These are phyloP conservation scores for Corythaeola cristata DNA, from an alignment of 2,113 vertebrate genomes.

Conservation along the genomic window DNA sequence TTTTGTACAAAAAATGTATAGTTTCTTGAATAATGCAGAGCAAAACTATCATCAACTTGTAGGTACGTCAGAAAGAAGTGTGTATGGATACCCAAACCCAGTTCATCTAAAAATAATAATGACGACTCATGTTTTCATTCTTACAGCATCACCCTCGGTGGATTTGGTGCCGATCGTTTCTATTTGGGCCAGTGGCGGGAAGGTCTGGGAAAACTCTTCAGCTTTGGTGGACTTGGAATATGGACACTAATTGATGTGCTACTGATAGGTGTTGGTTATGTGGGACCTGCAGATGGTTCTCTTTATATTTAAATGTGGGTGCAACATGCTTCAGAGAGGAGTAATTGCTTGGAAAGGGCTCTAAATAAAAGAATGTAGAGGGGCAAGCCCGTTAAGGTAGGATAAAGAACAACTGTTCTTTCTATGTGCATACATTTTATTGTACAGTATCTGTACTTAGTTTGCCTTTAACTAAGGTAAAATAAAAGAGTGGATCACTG, in stretches of 20 bases:
- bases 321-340: neutral
- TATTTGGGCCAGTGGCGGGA: slow-evolving; percentile 98
- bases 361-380: neutral
- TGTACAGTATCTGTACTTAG: slow-evolving; percentile 85
- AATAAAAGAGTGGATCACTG: slow-evolving; percentile 66
- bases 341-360: neutral
- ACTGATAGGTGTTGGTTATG: slow-evolving; percentile 93
- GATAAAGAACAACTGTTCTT: neutral
- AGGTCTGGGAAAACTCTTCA: slow-evolving; percentile 97
- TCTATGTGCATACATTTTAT: slow-evolving; percentile 47
- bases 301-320: slow-evolving; percentile 87
- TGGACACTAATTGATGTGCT: slow-evolving; percentile 97
- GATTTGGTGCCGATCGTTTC: slow-evolving; percentile 96
- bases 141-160: slow-evolving; percentile 91
- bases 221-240: slow-evolving; percentile 96
- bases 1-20: neutral
- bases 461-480: slow-evolving; percentile 80
- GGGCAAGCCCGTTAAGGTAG: neutral
- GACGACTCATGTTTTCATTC: neutral
- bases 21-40: neutral
- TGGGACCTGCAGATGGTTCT: slow-evolving; percentile 95
- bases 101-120: neutral
- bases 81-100: neutral
- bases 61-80: neutral
- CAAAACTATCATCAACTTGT: neutral